These are phyloP conservation scores for Phortica variegata DNA, from an alignment of 1,140 invertebrate species.

Conservation along the genomic window DNA sequence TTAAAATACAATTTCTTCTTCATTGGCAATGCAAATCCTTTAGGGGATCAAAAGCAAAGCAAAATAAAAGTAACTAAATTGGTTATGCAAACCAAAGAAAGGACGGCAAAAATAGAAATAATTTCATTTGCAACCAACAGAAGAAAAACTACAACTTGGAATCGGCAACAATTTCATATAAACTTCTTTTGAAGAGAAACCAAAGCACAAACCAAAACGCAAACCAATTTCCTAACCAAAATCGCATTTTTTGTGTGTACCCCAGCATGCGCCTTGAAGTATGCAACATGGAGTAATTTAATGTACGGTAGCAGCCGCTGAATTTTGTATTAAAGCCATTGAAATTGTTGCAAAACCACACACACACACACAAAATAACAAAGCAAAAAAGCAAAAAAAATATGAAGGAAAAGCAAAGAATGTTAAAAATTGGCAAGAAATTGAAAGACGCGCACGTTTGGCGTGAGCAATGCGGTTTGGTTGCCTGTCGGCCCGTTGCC, in stretches of 20 bases:
- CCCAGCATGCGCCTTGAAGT: slow-evolving; percentile 13
- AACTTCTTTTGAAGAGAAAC: too few species aligned
- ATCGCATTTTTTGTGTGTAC: too few species aligned
- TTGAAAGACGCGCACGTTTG: slow-evolving; percentile 33
- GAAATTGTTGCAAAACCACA: slow-evolving; percentile 39
- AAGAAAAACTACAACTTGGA: slow-evolving; percentile 10
- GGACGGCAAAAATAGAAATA: slow-evolving; percentile 14
- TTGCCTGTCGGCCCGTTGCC: too few species aligned
- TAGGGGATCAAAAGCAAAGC: too few species aligned
- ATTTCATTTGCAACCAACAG: slow-evolving; percentile 27
- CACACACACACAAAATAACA: slow-evolving; percentile 14
- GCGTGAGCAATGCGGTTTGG: too few species aligned
- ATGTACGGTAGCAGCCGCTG: slow-evolving; percentile 22
- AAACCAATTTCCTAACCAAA: too few species aligned
- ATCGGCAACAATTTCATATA: too few species aligned
- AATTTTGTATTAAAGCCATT: slow-evolving; percentile 31
- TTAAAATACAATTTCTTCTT: too few species aligned
- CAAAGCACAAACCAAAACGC: too few species aligned
- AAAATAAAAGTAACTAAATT: neutral
- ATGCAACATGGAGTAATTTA: slow-evolving; percentile 30
- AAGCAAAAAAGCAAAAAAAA: slow-evolving; percentile 13
- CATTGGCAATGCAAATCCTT: too few species aligned
- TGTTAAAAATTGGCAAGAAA: slow-evolving; percentile 17
- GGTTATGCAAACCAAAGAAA: slow-evolving; percentile 1
- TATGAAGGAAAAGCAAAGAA: neutral